Base-by-base conservation (phyloP, 1,140 invertebrate species). In the Drosophila funebris region DNA sequence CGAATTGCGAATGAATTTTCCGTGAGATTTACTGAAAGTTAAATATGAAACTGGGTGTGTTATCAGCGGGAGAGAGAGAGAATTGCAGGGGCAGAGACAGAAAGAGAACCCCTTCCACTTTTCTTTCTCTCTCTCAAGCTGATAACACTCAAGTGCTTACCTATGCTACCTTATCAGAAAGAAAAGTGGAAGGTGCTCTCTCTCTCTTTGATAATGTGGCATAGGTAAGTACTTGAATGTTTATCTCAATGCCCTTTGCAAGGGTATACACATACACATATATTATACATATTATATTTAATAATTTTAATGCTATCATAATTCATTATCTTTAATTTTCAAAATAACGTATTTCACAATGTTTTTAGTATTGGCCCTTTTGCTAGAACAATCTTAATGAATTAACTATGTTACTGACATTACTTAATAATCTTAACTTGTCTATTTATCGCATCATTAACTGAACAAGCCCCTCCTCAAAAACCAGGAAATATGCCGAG, bases 291-390 rank as follows among this genome's bases (percentile, higher is more conserved):
- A n/a, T n/a, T n/a, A n/a, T n/a, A n/a, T n/a, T n/a, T n/a, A n/a
- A n/a, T n/a, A n/a, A n/a, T n/a, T n/a, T n/a, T n/a, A n/a, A n/a
- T n/a, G n/a, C n/a, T n/a, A n/a, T n/a, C n/a, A n/a, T n/a, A n/a
- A n/a, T n/a, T n/a, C n/a, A n/a, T n/a, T n/a, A n/a, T n/a, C n/a
- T n/a, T n/a, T n/a, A n/a, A n/a, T n/a, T n/a, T n/a, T n/a, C n/a
- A n/a, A 46, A 46, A 16, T 41, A 29, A 13, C 41, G 24, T 50
- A 81, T 81, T 81, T 81, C 78, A 73, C 68, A 73, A 82, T 33
- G 76, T 79, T 75, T 75, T 79, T 79, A 46, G 78, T 13, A 44
- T 69, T 82, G 33, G 69, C 68, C 74, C 73, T 77, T 64, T 36
- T 29, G 27, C 14, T 27, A 39, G 13, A 3, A 44, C 4, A 22